A percentile compares a stretch with the other conserved stretches of the same genome.
Evolutionary conservation across 2,113 vertebrate genomes (phyloP).

Genomic region (Pteruthius melanotis): DNA sequence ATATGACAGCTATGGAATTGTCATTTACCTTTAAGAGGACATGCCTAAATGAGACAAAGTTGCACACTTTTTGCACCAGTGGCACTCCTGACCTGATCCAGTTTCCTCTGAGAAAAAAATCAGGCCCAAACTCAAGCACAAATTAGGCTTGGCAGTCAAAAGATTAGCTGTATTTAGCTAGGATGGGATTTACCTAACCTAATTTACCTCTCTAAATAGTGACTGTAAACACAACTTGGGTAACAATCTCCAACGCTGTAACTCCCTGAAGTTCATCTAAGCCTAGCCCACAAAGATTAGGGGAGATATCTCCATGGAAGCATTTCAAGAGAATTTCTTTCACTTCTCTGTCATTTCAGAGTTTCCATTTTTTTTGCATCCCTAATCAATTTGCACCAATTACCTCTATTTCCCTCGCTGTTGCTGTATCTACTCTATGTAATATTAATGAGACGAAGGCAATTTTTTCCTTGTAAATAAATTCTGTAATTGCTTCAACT

Average conservation of each 20-base stretch:
- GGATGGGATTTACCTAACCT: neutral
- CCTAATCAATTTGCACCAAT: neutral
- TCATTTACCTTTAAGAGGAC: neutral
- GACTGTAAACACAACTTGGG: neutral
- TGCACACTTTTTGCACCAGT: neutral
- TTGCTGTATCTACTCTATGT: neutral
- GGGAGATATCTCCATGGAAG: neutral
- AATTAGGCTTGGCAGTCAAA: neutral
- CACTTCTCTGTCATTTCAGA: neutral
- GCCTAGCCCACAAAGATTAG: neutral
- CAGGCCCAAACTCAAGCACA: neutral
- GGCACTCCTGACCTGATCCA: neutral
- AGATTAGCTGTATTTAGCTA: neutral
- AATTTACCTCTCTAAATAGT: neutral
- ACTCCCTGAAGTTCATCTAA: neutral
- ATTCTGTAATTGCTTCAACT: slow-evolving; percentile 24
- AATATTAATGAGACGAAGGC: neutral
- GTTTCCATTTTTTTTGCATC: neutral
- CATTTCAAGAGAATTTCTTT: neutral
- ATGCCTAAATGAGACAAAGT: neutral
- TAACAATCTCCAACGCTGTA: neutral
- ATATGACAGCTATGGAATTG: neutral
- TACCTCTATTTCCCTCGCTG: neutral
- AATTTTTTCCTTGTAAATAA: neutral
- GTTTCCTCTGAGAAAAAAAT: neutral